phyloP scores from a whole-genome alignment of 2,113 vertebrate species.

The Trematomus loennbergii region DNA sequence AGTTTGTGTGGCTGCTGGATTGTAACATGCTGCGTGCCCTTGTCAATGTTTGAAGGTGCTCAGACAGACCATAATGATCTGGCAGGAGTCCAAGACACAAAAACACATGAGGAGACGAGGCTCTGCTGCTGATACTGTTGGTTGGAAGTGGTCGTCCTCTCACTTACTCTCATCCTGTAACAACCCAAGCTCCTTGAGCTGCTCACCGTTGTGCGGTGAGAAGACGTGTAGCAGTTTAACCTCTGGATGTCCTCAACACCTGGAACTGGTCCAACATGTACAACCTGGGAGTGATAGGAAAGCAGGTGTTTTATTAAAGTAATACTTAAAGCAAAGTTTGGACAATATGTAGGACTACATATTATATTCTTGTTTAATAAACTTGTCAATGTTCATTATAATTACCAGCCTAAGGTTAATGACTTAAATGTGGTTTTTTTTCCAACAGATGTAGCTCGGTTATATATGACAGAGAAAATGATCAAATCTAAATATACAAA shows the following conservation, averaged over 20 bases:
- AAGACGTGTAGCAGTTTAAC: conserved; percentile 11
- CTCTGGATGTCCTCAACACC: background rate
- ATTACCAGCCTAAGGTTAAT: too few species aligned
- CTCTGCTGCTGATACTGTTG: conserved; percentile 39
- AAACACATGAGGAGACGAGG: conserved; percentile 18
- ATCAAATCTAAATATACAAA: too few species aligned
- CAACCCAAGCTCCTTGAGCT: conserved; percentile 19
- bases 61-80: conserved; percentile 63
- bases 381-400: too few species aligned
- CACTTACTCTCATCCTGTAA: conserved; percentile 38
- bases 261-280: background rate
- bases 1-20: conserved; percentile 13
- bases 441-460: too few species aligned
- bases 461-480: too few species aligned
- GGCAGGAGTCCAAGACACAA: conserved; percentile 49
- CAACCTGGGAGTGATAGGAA: background rate
- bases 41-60: conserved; percentile 61
- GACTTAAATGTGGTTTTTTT: too few species aligned
- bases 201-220: background rate
- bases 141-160: conserved; percentile 45
- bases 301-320: background rate
- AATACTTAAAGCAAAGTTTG: background rate
- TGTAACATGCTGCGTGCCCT: conserved; percentile 51
- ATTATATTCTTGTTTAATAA: too few species aligned
- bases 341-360: too few species aligned